phyloP scores from a whole-genome alignment of 2,888 invertebrate genomes.

The Argyresthia albistria region DNA sequence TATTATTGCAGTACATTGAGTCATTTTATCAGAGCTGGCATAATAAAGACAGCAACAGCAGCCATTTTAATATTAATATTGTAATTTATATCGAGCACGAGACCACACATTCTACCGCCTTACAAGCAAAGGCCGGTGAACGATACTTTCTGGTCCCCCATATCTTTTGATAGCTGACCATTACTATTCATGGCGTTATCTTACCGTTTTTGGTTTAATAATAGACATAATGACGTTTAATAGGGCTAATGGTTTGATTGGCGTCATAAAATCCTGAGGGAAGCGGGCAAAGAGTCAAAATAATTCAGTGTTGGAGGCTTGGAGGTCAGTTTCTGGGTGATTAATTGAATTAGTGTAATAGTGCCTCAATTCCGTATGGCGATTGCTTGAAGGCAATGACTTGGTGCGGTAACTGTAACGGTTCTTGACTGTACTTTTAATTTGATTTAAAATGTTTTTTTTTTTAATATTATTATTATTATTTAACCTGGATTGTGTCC shows the following conservation, averaged over 20 bases:
- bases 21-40: too few relatives aligned
- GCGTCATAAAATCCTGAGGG: conserved; percentile 44
- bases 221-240: conserved; percentile 47
- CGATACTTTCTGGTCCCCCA: not conserved
- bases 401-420: not conserved
- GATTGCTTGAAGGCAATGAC: conserved; percentile 8
- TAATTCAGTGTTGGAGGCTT: not conserved
- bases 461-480: too few relatives aligned
- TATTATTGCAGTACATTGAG: too few relatives aligned
- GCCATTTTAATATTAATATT: too few relatives aligned
- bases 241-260: conserved; percentile 51
- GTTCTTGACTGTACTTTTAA: not conserved
- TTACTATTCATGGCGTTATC: conserved; percentile 33
- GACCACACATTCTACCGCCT: not conserved
- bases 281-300: conserved; percentile 7
- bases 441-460: too few relatives aligned
- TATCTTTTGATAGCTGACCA: conserved; percentile 10
- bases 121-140: not conserved
- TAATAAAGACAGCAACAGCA: too few relatives aligned
- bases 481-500: too few relatives aligned
- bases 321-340: conserved; percentile 16
- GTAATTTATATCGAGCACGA: not conserved
- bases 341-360: conserved; percentile 42
- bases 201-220: conserved; percentile 32
- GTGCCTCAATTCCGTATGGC: conserved; percentile 14